Base-by-base conservation (phyloP, 2,888 invertebrate species). In the Melanostoma mellinum region DNA sequence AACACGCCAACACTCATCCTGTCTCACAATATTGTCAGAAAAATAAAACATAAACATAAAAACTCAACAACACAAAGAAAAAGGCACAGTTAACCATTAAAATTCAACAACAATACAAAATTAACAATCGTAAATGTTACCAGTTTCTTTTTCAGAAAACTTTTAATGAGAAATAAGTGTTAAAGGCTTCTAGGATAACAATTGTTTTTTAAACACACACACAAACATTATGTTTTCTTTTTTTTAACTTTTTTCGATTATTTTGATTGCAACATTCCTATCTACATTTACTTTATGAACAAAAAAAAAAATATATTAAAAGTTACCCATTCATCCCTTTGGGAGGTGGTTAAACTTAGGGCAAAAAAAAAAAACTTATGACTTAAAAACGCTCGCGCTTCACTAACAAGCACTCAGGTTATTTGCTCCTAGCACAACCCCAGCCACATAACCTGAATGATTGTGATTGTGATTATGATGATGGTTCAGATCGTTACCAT, bases 381-480 rank as follows among this genome's bases (percentile, higher is more conserved):
- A 20, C 20, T 20, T 20, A 36, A 36, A 38, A 46, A 42, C 20
- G 4, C 8, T 44, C 48, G 40, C 73, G 52, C 69, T 86, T 81
- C 76, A 88, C 89, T 90, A 91, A 90, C 91, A 91, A 86, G 90
- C 89, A 85, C 88, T 90, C 86, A 91, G 87, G 87, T 90, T 91
- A 76, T 89, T 91, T 68, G 91, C 88, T 81, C 90, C 91, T 67
- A 91, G 87, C 35, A 91, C 90, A 67, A 91, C 90, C 3, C 90
- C 91, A 9, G 90, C 88, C 88, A 90, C 89, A 55, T 91, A 91
- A 40, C 88, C 90, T 50, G 88, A 86, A 74, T 89, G 89, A 76
- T 88, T 89, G 78, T 88, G 88, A 75, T 87, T 86, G 67, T 85
- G 81, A 61, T 86, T 86, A 65, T 87, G 87, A 58, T 87, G 87